phyloP scores from a whole-genome alignment of 2,113 vertebrate genomes.

The Dermatemys mawii region DNA sequence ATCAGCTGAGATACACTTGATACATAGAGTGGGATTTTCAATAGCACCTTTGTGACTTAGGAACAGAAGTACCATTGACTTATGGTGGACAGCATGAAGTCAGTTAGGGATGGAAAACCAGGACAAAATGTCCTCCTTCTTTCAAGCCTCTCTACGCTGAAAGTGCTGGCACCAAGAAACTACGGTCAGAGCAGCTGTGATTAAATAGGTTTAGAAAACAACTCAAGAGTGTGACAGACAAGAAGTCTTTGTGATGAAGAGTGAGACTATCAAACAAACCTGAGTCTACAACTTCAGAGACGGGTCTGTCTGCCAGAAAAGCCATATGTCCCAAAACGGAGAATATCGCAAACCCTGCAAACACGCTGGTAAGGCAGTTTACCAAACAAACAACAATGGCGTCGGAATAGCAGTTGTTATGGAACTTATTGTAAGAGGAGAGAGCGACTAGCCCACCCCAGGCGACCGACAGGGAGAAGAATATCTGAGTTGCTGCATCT shows the following conservation, averaged over 20 bases:
- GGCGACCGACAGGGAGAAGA: constrained; percentile 91
- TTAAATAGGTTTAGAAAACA: not conserved
- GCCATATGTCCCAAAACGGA: constrained; percentile 97
- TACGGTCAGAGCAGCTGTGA: not conserved
- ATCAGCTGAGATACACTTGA: not conserved
- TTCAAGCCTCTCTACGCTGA: not conserved
- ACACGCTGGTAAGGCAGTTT: constrained; percentile 91
- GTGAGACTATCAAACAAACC: constrained; percentile 70
- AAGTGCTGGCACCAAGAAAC: not conserved
- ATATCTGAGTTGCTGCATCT: constrained; percentile 95
- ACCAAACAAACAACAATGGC: constrained; percentile 87
- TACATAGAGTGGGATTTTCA: not conserved
- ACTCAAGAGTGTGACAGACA: not conserved
- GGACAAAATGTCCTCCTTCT: not conserved
- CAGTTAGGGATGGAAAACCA: not conserved
- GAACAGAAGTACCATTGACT: not conserved
- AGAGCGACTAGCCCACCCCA: constrained; percentile 93
- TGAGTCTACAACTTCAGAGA: constrained; percentile 90
- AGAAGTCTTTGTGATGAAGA: not conserved
- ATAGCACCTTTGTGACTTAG: not conserved
- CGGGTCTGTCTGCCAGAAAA: constrained; percentile 81
- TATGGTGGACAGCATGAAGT: not conserved
- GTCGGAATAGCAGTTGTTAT: constrained; percentile 93
- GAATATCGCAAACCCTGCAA: constrained; percentile 97
- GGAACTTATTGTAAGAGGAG: constrained; percentile 94